phyloP scores from a whole-genome alignment of 2,113 vertebrate genomes.

The Petromus typicus region DNA sequence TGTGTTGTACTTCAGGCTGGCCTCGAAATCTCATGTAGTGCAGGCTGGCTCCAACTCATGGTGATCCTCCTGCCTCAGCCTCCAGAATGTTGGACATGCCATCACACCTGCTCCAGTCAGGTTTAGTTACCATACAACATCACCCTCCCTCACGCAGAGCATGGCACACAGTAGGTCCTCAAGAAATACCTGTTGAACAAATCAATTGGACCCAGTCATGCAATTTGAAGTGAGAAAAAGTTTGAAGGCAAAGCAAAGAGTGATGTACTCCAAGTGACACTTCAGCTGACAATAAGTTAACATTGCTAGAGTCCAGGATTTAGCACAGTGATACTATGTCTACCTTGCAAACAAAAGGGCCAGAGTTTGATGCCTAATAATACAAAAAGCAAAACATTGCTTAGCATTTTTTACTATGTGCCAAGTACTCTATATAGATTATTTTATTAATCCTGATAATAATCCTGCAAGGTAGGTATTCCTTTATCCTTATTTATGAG shows the following conservation, averaged over 20 bases:
- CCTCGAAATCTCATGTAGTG: neutral
- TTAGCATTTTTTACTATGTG: neutral
- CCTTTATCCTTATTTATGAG: neutral
- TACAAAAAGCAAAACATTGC: too few species aligned
- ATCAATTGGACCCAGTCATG: neutral
- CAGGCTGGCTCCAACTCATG: neutral
- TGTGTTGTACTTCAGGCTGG: neutral
- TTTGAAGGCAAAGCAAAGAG: constrained; percentile 3
- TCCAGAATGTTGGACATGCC: neutral
- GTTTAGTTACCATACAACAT: neutral
- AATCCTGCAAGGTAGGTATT: neutral
- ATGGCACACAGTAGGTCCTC: neutral
- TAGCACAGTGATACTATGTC: too few species aligned
- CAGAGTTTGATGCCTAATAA: too few species aligned
- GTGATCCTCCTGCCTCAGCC: neutral
- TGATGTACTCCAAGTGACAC: neutral
- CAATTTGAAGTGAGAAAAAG: neutral
- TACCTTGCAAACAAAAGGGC: too few species aligned
- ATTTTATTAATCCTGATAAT: constrained; percentile 8
- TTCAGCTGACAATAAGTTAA: constrained; percentile 38
- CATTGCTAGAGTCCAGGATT: neutral
- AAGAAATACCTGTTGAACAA: neutral
- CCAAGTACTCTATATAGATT: neutral
- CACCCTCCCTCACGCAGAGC: neutral
- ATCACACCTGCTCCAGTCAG: neutral